phyloP scores from a whole-genome alignment of 2,888 invertebrate species.

The Agriopis marginaria region DNA sequence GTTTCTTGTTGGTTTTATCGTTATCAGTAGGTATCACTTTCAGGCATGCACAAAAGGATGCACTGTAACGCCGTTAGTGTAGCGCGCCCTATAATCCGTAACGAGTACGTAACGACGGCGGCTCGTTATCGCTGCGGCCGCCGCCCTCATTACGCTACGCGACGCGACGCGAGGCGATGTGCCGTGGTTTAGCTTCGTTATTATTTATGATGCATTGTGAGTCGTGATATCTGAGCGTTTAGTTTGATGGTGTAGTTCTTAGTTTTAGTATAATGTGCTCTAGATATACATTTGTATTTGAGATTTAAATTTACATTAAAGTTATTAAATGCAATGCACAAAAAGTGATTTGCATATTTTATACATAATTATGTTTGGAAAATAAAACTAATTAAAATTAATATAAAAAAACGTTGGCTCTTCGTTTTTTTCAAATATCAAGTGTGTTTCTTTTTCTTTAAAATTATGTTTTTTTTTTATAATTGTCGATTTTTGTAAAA shows the following conservation, averaged over 20 bases:
- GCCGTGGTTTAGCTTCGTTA: conserved; percentile 43
- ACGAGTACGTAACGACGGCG: conserved; percentile 49
- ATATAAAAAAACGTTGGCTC: no score
- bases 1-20: no score
- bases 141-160: conserved; percentile 66
- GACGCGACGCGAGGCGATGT: conserved; percentile 49
- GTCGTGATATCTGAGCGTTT: conserved; percentile 21
- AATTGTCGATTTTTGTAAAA: no score
- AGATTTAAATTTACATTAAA: no score
- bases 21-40: not conserved
- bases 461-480: not conserved
- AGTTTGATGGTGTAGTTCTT: conserved; percentile 7
- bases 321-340: no score
- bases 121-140: conserved; percentile 67
- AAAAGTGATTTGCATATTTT: no score
- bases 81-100: conserved; percentile 55
- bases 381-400: no score
- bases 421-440: no score
- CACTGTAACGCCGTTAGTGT: conserved; percentile 39
- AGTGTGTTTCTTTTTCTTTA: no score
- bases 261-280: not conserved
- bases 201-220: conserved; percentile 34
- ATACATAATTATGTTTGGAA: no score
- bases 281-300: not conserved
- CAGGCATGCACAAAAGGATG: conserved; percentile 34